A percentile compares a stretch with the other conserved stretches of the same genome.
These are phyloP conservation scores for Oegoconia quadripuncta DNA, from an alignment of 2,888 invertebrate species.

Conservation along the genomic window DNA sequence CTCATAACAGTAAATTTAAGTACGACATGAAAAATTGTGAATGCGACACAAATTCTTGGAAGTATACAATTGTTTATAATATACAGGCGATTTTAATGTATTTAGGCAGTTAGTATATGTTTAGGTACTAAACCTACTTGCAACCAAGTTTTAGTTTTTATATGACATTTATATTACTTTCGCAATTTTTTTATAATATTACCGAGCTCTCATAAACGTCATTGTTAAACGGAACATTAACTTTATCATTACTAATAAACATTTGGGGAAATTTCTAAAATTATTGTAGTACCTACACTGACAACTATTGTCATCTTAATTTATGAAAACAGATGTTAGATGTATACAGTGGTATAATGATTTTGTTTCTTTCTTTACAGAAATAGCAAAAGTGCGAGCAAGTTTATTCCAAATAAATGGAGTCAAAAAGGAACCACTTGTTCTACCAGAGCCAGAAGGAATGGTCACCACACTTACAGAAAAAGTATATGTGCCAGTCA, in stretches of 20 bases:
- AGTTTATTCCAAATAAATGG: constrained; percentile 99
- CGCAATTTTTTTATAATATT: background rate
- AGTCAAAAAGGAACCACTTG: constrained; percentile 94
- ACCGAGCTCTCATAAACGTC: constrained; percentile 18
- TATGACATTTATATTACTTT: background rate
- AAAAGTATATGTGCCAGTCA: constrained; percentile 99
- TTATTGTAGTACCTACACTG: constrained; percentile 46
- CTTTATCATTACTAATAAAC: constrained; percentile 48
- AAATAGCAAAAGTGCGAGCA: constrained; percentile 98
- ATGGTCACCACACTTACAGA: constrained; percentile 96
- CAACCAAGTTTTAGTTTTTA: background rate
- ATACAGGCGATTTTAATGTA: too few relatives aligned
- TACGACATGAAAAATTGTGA: background rate
- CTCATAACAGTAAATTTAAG: background rate
- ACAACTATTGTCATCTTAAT: constrained; percentile 46
- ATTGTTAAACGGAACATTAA: constrained; percentile 44
- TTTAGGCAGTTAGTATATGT: too few relatives aligned
- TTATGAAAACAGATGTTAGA: constrained; percentile 43
- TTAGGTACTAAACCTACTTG: too few relatives aligned
- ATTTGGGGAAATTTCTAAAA: constrained; percentile 49
- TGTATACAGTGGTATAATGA: constrained; percentile 27
- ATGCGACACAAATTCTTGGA: background rate
- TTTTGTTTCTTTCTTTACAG: constrained; percentile 81
- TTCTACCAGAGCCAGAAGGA: constrained; percentile 94
- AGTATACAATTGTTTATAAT: background rate